phyloP scores from a whole-genome alignment of 2,113 vertebrate genomes.

The Centropristis striata region DNA sequence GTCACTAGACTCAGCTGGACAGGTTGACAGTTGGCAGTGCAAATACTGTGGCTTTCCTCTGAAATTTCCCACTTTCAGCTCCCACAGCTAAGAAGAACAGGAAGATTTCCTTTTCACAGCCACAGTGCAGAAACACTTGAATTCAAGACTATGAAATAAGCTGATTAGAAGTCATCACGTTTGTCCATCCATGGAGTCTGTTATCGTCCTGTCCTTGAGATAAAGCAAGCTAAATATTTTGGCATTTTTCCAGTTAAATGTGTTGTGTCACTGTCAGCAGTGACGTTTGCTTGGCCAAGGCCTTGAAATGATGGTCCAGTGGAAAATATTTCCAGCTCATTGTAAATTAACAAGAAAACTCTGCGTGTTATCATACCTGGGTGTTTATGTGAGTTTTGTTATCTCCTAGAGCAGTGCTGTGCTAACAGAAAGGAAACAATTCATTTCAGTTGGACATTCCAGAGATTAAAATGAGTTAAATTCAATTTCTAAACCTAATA shows the following conservation, averaged over 20 bases:
- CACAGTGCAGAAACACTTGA: slow-evolving; percentile 8
- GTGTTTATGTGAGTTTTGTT: not conserved
- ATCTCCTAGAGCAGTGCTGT: not conserved
- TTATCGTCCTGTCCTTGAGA: slow-evolving; percentile 51
- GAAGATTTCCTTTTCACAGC: not conserved
- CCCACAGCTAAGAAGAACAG: not conserved
- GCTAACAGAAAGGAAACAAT: not conserved
- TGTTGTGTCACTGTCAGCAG: slow-evolving; percentile 33
- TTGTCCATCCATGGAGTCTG: not conserved
- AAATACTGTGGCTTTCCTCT: slow-evolving; percentile 30
- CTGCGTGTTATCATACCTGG: slow-evolving; percentile 7
- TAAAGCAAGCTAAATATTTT: slow-evolving; percentile 52
- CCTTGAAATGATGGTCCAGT: slow-evolving; percentile 39
- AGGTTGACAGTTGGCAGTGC: slow-evolving; percentile 48
- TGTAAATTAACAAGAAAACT: not conserved
- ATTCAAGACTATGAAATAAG: not conserved
- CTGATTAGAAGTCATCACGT: not conserved
- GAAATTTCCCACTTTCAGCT: not conserved
- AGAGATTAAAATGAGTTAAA: not conserved
- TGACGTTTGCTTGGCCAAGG: slow-evolving; percentile 22
- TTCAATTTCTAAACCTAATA: not conserved
- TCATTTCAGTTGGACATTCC: not conserved
- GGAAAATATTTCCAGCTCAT: slow-evolving; percentile 37
- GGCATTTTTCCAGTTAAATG: slow-evolving; percentile 41
- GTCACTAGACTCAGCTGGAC: slow-evolving; percentile 60